Conservation (phyloP, 2,113 vertebrate genomes). For the Pseudopipra pipra region DNA sequence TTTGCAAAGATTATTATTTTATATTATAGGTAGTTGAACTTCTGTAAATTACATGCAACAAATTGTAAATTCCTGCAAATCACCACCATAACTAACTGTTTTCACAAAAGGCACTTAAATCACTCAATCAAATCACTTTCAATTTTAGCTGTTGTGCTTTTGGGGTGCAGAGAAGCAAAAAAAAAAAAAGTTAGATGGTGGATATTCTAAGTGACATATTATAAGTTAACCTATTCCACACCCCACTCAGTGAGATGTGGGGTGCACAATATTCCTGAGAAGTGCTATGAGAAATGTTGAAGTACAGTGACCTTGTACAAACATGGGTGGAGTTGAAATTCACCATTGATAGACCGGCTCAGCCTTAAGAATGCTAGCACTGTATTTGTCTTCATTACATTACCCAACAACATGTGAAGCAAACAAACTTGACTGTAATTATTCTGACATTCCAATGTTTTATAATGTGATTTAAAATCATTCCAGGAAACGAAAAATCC, state of each 20-base stretch:
- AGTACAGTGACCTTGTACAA: not conserved
- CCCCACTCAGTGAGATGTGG: not conserved
- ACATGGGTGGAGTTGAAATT: slow-evolving; percentile 21
- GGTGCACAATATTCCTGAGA: not conserved
- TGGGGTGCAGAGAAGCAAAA: not conserved
- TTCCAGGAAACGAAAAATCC: slow-evolving; percentile 7
- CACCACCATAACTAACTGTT: not conserved
- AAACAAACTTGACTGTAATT: not conserved
- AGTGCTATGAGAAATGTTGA: not conserved
- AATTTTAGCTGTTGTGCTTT: not conserved
- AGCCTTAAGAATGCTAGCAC: not conserved
- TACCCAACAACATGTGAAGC: not conserved
- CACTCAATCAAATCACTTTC: not conserved
- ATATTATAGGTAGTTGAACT: not conserved
- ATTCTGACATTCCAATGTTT: slow-evolving; percentile 9
- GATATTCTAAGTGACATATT: not conserved
- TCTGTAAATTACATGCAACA: not conserved
- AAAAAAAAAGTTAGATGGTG: not conserved
- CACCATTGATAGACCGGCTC: not conserved
- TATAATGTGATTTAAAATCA: slow-evolving; percentile 6
- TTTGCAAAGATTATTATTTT: not conserved
- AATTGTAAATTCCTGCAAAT: not conserved
- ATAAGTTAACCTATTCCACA: not conserved
- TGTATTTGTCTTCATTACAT: not conserved
- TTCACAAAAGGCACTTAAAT: not conserved